phyloP scores from a whole-genome alignment of 2,797 vertebrate species.

The Melanotaenia boesemani region DNA sequence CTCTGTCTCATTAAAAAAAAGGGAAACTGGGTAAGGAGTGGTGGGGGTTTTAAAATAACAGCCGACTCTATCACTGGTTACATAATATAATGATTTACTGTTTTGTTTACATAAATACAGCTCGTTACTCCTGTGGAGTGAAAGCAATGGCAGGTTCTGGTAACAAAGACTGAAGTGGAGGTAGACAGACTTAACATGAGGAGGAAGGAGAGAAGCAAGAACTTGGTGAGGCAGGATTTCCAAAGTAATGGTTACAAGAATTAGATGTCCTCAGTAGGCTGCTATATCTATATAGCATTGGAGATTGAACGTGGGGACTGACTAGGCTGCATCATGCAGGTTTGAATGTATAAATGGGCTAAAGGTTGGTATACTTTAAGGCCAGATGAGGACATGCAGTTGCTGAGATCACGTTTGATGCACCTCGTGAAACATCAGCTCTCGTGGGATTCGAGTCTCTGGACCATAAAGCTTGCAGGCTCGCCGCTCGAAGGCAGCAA shows the following conservation, averaged over 20 bases:
- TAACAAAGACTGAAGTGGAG: slow-evolving; percentile 55
- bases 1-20: slow-evolving; percentile 15
- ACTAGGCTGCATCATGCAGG: slow-evolving; percentile 53
- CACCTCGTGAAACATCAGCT: slow-evolving; percentile 95
- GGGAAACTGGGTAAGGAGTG: neutral
- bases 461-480: slow-evolving; percentile 89
- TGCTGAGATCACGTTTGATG: slow-evolving; percentile 89
- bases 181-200: slow-evolving; percentile 57
- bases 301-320: slow-evolving; percentile 19
- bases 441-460: slow-evolving; percentile 92
- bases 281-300: slow-evolving; percentile 20
- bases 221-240: slow-evolving; percentile 35
- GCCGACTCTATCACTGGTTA: slow-evolving; percentile 41
- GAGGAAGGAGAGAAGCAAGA: slow-evolving; percentile 18
- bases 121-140: slow-evolving; percentile 34
- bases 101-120: slow-evolving; percentile 56
- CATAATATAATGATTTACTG: slow-evolving; percentile 54
- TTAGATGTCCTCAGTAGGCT: slow-evolving; percentile 34
- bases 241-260: slow-evolving; percentile 34
- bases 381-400: slow-evolving; percentile 31
- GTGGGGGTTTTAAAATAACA: slow-evolving; percentile 43
- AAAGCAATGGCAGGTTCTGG: slow-evolving; percentile 24
- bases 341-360: slow-evolving; percentile 22
- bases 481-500: slow-evolving; percentile 91
- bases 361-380: slow-evolving; percentile 55